Evolutionary conservation across 2,888 invertebrate species (phyloP).

Genomic region (Tineola bisselliella): DNA sequence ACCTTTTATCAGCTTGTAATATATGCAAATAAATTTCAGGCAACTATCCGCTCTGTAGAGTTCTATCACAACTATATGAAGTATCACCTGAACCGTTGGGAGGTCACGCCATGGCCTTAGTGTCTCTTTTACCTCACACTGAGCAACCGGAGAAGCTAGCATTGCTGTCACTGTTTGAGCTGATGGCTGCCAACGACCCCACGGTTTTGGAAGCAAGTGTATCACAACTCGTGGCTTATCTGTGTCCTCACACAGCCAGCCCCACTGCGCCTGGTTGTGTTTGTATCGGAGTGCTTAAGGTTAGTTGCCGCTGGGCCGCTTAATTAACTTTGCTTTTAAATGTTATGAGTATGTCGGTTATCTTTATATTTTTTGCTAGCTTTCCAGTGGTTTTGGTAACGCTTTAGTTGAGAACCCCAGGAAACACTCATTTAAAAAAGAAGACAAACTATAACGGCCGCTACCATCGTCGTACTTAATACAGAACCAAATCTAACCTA

Average conservation of each 20-base stretch:
- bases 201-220: constrained; percentile 84
- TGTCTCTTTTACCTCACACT: constrained; percentile 82
- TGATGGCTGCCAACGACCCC: constrained; percentile 84
- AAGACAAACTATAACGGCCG: too few species aligned
- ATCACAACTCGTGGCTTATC: constrained; percentile 81
- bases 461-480: too few species aligned
- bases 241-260: constrained; percentile 55
- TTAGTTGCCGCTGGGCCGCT: background rate
- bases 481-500: too few species aligned
- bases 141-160: constrained; percentile 88
- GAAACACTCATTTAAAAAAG: too few species aligned
- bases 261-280: constrained; percentile 52
- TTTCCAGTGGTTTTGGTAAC: too few species aligned
- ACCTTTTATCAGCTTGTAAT: too few species aligned
- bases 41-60: constrained; percentile 87
- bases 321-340: too few species aligned
- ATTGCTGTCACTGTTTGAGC: constrained; percentile 81
- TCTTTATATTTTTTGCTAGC: too few species aligned
- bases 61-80: constrained; percentile 89
- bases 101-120: constrained; percentile 84
- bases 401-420: too few species aligned
- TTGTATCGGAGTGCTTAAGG: background rate
- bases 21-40: too few species aligned
- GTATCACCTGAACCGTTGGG: constrained; percentile 88
- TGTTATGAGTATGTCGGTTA: too few species aligned